Evolutionary conservation across 2,888 invertebrate genomes (phyloP).

Genomic region (Ceriagrion tenellum): DNA sequence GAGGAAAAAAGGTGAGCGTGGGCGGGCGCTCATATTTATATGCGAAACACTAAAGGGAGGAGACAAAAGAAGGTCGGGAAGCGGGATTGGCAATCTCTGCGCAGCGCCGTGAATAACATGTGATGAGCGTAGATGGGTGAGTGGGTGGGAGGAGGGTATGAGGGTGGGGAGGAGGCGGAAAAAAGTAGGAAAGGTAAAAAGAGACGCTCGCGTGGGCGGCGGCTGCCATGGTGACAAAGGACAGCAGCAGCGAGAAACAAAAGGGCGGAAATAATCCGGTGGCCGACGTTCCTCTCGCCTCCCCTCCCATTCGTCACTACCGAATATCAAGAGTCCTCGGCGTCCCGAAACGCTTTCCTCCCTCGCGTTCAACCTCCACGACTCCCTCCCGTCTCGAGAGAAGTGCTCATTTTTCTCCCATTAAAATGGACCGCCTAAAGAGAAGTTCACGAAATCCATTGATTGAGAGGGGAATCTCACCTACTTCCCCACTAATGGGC

Average conservation of each 20-base stretch:
- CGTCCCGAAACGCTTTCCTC: background rate
- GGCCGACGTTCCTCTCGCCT: background rate
- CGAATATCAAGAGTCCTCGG: background rate
- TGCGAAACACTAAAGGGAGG: background rate
- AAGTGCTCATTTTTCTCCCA: background rate
- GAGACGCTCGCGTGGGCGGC: too few relatives aligned
- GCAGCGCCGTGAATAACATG: background rate
- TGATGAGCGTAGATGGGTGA: background rate
- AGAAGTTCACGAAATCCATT: too few relatives aligned
- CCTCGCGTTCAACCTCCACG: background rate
- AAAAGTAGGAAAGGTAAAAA: background rate
- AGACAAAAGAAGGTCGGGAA: background rate
- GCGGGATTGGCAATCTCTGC: background rate
- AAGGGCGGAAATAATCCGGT: conserved; percentile 3
- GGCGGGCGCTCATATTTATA: conserved; percentile 40
- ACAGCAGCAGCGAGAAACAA: background rate
- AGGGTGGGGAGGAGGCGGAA: background rate
- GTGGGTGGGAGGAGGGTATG: too few relatives aligned
- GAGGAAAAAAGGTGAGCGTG: background rate
- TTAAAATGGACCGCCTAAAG: background rate
- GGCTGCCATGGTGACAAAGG: background rate
- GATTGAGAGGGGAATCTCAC: too few relatives aligned
- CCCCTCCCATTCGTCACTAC: background rate
- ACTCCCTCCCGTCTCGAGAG: background rate
- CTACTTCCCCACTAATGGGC: too few relatives aligned